Conservation (phyloP, 2,888 invertebrate genomes). For the Leuctra nigra region DNA sequence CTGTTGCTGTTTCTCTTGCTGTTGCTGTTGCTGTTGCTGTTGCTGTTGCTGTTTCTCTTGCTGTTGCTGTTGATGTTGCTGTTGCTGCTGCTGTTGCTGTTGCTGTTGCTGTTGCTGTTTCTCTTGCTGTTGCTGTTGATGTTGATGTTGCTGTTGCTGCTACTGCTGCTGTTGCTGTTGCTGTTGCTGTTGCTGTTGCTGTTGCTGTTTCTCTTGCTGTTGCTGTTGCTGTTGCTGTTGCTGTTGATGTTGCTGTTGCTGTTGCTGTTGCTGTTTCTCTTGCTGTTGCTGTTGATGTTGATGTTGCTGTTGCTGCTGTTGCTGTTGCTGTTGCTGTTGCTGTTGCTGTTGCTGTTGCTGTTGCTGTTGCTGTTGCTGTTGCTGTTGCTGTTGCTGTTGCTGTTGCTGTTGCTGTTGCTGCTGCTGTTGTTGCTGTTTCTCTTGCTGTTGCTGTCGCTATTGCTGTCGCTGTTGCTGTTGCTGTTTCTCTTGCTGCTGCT, state of each 20-base stretch:
- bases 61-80: background rate
- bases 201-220: background rate
- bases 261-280: background rate
- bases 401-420: background rate
- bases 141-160: background rate
- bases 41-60: background rate
- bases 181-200: background rate
- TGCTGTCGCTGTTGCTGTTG: background rate
- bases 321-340: background rate
- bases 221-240: background rate
- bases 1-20: background rate
- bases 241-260: background rate
- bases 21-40: background rate
- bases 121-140: background rate
- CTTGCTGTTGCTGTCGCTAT: background rate
- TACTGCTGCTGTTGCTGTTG: background rate
- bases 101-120: background rate
- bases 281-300: background rate
- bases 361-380: background rate
- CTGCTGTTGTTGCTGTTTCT: background rate
- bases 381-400: background rate
- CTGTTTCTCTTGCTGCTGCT: background rate
- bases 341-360: background rate
- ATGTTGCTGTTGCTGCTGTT: background rate
- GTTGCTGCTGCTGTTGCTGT: background rate